Evolutionary conservation across 2,113 vertebrate species (phyloP), one percentile per base, ranked within the genome.

Genomic region (Hypomesus transpacificus): DNA sequence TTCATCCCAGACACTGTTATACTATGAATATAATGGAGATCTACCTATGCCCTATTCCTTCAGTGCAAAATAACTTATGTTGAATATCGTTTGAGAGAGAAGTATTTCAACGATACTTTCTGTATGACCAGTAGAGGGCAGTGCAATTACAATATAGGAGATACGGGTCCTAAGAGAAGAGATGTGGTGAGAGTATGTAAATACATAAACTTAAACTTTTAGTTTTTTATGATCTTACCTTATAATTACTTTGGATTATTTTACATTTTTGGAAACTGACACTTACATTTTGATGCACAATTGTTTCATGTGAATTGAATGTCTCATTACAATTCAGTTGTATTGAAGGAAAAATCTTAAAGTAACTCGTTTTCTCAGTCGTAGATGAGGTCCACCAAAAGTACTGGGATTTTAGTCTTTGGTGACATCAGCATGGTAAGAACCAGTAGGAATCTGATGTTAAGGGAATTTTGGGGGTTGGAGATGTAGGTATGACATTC

Each of bases 391-490:
- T 68, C 59, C 14, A 81, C 75, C 66, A 77, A 79, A 86, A 88
- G 84, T 87, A 87, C 74, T 75, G n/a, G 1, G 59, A 76, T 64
- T 74, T 58, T 17, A 64, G 46, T 73, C 75, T 75, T 68, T 79
- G 75, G 79, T 90, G 89, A 93, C 93, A 92, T 94, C 92, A 94
- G 84, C 73, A 71, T 59, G 67, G 73, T 79, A 75, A 18, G 87
- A 86, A 84, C 89, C 92, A 94, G 93, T 93, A 80, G 62, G 86
- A 82, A 85, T 67, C 50, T 80, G 71, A 82, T 74, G 85, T 75
- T 77, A 87, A 69, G 39, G 39, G 86, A 84, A 82, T 93, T 94
- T 94, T 85, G 89, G 92, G 87, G 89, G 89, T 76, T 84, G 84
- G 74, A 84, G 88, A 90, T 73, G 75, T 80, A 84, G 89, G 82